Percentiles rank a stretch among this genome's conserved stretches.
Evolutionary conservation across 2,888 invertebrate species (phyloP).

Genomic region (Thereva nobilitata): DNA sequence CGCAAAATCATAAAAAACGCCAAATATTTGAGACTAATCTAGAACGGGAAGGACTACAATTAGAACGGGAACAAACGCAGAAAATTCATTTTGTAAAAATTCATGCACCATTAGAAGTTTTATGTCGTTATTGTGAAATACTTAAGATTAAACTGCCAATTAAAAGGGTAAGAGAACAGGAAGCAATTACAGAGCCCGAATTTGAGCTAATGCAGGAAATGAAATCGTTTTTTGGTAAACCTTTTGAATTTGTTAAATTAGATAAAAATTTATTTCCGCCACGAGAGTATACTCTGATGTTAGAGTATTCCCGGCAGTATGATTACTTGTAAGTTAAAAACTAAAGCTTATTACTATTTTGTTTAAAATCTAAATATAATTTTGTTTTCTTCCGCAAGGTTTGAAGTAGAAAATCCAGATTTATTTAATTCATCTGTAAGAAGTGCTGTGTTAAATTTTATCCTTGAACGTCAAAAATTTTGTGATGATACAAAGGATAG

Average conservation of each 20-base stretch:
- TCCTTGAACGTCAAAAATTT: conserved; percentile 72
- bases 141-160: conserved; percentile 78
- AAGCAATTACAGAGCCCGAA: conserved; percentile 53
- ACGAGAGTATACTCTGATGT: conserved; percentile 66
- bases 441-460: conserved; percentile 73
- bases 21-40: conserved; percentile 67
- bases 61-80: conserved; percentile 67
- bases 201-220: conserved; percentile 58
- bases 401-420: conserved; percentile 67
- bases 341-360: conserved; percentile 14
- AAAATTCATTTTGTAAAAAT: conserved; percentile 72
- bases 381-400: conserved; percentile 57
- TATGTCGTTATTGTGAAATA: conserved; percentile 74
- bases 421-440: conserved; percentile 71
- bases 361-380: conserved; percentile 3
- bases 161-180: conserved; percentile 62
- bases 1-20: conserved; percentile 57
- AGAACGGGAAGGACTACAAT: conserved; percentile 63
- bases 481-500: conserved; percentile 58
- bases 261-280: conserved; percentile 67
- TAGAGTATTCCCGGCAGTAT: conserved; percentile 72
- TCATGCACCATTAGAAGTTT: conserved; percentile 71
- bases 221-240: conserved; percentile 58
- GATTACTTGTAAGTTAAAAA: conserved; percentile 67
- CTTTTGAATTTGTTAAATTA: conserved; percentile 63